phyloP scores from a whole-genome alignment of 53 echinoderm and acorn worm genomes.

The Actinopyga echinites region DNA sequence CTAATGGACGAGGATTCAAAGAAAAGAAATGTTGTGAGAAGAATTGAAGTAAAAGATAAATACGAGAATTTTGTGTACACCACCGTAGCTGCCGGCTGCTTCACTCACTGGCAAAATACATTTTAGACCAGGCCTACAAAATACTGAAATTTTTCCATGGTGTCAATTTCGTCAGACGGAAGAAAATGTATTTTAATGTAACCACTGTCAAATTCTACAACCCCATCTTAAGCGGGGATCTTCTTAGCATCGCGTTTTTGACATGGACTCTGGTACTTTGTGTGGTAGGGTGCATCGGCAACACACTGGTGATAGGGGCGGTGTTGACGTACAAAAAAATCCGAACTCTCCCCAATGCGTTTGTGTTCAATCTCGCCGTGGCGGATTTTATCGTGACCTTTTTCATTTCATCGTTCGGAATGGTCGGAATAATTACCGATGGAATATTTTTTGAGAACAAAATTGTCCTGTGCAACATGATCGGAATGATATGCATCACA shows the following conservation, averaged over 20 bases:
- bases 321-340: constrained; percentile 65
- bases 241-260: constrained; percentile 2
- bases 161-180: too few species aligned
- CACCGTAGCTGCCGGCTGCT: too few species aligned
- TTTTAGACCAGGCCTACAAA: too few species aligned
- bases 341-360: constrained; percentile 68
- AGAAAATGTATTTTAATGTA: too few species aligned
- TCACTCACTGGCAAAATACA: too few species aligned
- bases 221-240: too few species aligned
- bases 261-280: constrained; percentile 12
- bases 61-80: too few species aligned
- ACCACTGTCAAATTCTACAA: too few species aligned
- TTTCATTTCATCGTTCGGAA: constrained; percentile 70
- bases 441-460: constrained; percentile 66
- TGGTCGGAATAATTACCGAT: constrained; percentile 61
- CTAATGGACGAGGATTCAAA: too few species aligned
- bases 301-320: constrained; percentile 73
- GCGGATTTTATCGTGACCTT: constrained; percentile 73
- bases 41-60: too few species aligned
- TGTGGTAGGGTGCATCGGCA: constrained; percentile 66
- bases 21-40: too few species aligned
- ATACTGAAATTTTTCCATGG: too few species aligned
- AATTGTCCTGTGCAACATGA: constrained; percentile 59
- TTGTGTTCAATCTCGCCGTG: constrained; percentile 75
- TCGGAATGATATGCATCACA: constrained; percentile 73